These are phyloP conservation scores for Tipula unca DNA, from an alignment of 2,888 invertebrate species.

Conservation along the genomic window DNA sequence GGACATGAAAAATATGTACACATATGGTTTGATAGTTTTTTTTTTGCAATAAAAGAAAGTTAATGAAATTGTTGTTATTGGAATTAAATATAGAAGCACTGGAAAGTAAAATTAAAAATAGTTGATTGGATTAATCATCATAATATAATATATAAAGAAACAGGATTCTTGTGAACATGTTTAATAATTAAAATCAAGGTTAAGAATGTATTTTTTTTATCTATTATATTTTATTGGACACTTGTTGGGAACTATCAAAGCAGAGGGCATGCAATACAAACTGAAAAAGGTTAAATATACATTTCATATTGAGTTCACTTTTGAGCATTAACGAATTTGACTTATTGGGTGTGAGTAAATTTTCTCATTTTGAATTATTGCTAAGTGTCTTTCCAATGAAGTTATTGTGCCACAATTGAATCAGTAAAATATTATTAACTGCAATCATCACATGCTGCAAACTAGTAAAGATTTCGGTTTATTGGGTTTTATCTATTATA, in stretches of 20 bases:
- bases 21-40: not conserved
- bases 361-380: no score
- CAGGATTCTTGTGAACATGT: not conserved
- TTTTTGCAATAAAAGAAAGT: not conserved
- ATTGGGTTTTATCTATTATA: not conserved
- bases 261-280: no score
- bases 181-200: not conserved
- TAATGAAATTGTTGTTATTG: not conserved
- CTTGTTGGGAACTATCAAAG: no score
- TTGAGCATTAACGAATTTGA: no score
- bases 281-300: no score
- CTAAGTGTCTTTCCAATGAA: not conserved
- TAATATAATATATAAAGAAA: not conserved
- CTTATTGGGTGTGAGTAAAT: no score
- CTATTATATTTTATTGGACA: no score
- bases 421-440: no score
- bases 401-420: no score
- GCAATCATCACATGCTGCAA: no score
- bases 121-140: not conserved
- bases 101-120: not conserved
- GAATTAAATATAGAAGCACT: not conserved
- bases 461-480: no score
- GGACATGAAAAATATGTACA: not conserved
- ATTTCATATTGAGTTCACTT: no score
- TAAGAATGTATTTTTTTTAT: not conserved